Percentiles rank a stretch among this genome's conserved stretches.
Evolutionary conservation across 2,113 vertebrate genomes (phyloP).

Genomic region (Tenrec ecaudatus): DNA sequence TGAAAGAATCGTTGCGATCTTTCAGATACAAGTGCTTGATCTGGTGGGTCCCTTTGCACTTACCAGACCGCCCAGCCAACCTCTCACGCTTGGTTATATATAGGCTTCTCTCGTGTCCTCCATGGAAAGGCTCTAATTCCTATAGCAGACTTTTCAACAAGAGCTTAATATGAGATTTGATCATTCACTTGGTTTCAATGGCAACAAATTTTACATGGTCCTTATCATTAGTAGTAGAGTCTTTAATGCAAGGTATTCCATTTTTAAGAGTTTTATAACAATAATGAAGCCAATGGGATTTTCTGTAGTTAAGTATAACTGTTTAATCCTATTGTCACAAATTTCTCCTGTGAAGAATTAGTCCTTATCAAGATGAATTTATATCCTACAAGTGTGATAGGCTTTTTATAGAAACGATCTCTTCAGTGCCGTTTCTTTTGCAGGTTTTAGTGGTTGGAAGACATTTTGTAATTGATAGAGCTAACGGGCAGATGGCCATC

Average conservation of each 20-base stretch:
- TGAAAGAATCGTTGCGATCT: conserved; percentile 28
- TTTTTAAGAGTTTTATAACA: neutral
- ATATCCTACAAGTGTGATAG: neutral
- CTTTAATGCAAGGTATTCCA: conserved; percentile 11
- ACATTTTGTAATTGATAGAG: neutral
- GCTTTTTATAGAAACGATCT: conserved; percentile 8
- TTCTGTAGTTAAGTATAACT: conserved; percentile 9
- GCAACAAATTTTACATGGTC: neutral
- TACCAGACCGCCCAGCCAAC: neutral
- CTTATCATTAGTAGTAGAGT: neutral
- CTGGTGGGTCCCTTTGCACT: neutral
- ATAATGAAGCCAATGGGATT: neutral
- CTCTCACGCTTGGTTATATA: neutral
- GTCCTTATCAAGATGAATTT: conserved; percentile 16
- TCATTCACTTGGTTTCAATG: neutral
- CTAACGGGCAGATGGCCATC: neutral
- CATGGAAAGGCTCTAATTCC: neutral
- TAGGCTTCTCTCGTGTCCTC: neutral
- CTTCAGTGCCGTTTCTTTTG: neutral
- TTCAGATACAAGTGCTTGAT: neutral
- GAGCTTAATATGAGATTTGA: neutral
- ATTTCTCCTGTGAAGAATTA: conserved; percentile 21
- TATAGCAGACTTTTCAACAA: conserved; percentile 9
- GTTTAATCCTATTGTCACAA: neutral
- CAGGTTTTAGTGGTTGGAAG: conserved; percentile 21